Conservation (phyloP, 2,888 invertebrate species). For the Apodemia zela region DNA sequence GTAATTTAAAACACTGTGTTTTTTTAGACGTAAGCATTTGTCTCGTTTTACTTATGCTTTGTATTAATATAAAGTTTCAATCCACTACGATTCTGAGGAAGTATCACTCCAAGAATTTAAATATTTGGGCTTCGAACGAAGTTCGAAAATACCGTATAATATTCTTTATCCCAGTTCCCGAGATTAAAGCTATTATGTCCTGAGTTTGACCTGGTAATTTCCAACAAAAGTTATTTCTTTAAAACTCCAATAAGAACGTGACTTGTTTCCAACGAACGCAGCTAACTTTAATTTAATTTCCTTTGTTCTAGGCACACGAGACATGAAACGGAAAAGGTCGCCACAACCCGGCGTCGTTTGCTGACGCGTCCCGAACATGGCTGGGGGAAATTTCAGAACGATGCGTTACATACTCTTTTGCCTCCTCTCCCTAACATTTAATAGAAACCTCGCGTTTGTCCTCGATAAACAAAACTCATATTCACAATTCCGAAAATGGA, state of each 20-base stretch:
- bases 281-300: constrained; percentile 19
- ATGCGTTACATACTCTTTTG: constrained; percentile 70
- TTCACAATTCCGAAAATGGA: constrained; percentile 96
- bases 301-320: constrained; percentile 62
- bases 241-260: constrained; percentile 15
- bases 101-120: not conserved
- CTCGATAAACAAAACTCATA: constrained; percentile 94
- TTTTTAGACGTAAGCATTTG: too few relatives aligned
- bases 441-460: constrained; percentile 83
- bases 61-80: not conserved
- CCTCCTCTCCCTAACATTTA: constrained; percentile 61
- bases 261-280: constrained; percentile 3
- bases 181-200: constrained; percentile 9
- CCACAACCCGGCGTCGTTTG: constrained; percentile 49
- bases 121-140: not conserved
- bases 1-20: too few relatives aligned
- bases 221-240: constrained; percentile 11
- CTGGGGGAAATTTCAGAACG: constrained; percentile 48
- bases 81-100: not conserved
- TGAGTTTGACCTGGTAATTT: constrained; percentile 17
- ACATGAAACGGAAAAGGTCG: constrained; percentile 73
- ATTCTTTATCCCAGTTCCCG: not conserved
- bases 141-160: not conserved
- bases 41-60: not conserved
- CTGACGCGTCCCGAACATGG: constrained; percentile 58